Evolutionary conservation across 2,888 invertebrate genomes (phyloP).

Genomic region (Rhogogaster chlorosoma): DNA sequence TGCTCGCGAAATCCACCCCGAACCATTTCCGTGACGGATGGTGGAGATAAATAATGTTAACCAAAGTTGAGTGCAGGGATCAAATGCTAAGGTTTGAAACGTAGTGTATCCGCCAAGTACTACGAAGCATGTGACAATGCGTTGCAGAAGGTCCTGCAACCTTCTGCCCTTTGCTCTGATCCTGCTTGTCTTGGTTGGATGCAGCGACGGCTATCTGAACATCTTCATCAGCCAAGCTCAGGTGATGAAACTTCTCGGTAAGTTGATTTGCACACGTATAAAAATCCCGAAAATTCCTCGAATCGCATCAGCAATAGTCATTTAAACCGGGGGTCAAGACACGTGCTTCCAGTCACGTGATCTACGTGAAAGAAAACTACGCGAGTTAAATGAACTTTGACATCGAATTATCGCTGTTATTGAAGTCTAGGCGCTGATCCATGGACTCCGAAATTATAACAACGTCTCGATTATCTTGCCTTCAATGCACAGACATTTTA

Average conservation of each 20-base stretch:
- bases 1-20: background rate
- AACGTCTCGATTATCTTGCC: background rate
- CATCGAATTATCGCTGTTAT: background rate
- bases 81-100: conserved; percentile 34
- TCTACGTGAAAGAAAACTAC: background rate
- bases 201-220: conserved; percentile 86
- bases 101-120: conserved; percentile 42
- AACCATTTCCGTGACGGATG: background rate
- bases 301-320: background rate
- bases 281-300: too few relatives aligned
- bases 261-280: conserved; percentile 75
- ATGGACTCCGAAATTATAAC: background rate
- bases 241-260: conserved; percentile 89
- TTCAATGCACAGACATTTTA: background rate
- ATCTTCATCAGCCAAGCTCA: conserved; percentile 90
- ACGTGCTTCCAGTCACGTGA: conserved; percentile 14
- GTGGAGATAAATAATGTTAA: background rate
- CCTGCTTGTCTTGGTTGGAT: conserved; percentile 71
- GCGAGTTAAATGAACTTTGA: background rate
- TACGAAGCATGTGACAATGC: conserved; percentile 69
- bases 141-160: conserved; percentile 75
- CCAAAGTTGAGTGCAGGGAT: conserved; percentile 18
- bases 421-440: background rate
- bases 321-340: background rate
- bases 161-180: conserved; percentile 70